Evolutionary conservation across 2,113 vertebrate species (phyloP).

Genomic region (Cercocebus atys): DNA sequence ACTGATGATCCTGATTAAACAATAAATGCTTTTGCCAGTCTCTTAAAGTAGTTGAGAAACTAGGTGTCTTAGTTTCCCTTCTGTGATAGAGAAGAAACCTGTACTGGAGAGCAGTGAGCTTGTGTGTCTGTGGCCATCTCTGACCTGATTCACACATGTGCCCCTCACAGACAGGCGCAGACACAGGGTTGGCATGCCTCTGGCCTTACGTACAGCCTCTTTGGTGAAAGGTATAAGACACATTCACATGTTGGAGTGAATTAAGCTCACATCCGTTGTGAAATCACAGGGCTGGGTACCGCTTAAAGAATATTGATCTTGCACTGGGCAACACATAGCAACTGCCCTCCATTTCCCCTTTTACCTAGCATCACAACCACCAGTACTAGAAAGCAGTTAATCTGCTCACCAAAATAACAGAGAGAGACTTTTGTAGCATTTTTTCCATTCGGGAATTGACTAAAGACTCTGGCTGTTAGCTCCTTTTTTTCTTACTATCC

Average conservation of each 20-base stretch:
- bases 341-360: neutral
- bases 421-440: neutral
- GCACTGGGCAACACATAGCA: neutral
- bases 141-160: neutral
- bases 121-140: neutral
- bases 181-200: neutral
- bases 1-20: neutral
- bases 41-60: neutral
- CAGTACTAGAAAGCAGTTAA: neutral
- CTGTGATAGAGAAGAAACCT: neutral
- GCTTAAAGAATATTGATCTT: neutral
- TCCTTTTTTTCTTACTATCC: neutral
- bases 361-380: neutral
- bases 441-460: neutral
- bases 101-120: neutral
- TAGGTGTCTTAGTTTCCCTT: neutral
- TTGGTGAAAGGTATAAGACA: neutral
- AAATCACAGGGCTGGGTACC: neutral
- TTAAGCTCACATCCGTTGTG: neutral
- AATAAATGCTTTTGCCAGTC: neutral
- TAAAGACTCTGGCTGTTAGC: neutral
- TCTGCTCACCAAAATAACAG: neutral
- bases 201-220: neutral
- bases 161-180: neutral
- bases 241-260: neutral